Percentiles rank a stretch among this genome's conserved stretches.
Conservation (phyloP, 2,113 vertebrate genomes). For the Gymnocephalus cernua region DNA sequence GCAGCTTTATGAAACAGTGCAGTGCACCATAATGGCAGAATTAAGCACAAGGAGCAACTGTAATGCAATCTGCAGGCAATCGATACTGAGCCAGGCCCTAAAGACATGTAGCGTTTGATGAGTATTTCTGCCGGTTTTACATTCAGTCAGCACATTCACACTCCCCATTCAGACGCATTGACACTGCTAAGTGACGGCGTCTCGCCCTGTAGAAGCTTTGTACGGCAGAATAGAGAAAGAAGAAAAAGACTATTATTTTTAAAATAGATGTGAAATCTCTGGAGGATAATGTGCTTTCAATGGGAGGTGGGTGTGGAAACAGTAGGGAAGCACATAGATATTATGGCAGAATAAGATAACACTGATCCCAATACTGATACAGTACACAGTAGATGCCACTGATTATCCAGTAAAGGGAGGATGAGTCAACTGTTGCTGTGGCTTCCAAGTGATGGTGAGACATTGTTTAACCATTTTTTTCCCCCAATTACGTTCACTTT, state of each 20-base stretch:
- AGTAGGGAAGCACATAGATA: conserved; percentile 72
- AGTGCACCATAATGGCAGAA: conserved; percentile 77
- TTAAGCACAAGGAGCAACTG: conserved; percentile 78
- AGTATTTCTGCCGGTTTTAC: conserved; percentile 77
- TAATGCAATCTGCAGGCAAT: conserved; percentile 84
- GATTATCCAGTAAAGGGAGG: conserved; percentile 75
- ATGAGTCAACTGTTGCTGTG: conserved; percentile 81
- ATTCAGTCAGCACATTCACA: conserved; percentile 83
- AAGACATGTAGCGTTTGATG: conserved; percentile 82
- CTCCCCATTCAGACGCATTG: conserved; percentile 75
- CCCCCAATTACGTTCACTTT: conserved; percentile 61
- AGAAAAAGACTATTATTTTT: conserved; percentile 79
- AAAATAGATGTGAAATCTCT: conserved; percentile 83
- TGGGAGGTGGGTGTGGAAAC: conserved; percentile 79
- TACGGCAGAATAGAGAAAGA: conserved; percentile 66
- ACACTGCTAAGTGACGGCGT: conserved; percentile 81
- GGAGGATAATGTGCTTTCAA: conserved; percentile 80
- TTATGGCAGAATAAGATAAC: conserved; percentile 74
- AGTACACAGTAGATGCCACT: conserved; percentile 68
- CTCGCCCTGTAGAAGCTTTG: conserved; percentile 72
- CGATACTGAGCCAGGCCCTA: conserved; percentile 81
- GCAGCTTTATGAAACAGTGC: conserved; percentile 67
- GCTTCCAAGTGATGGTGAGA: conserved; percentile 63
- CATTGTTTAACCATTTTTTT: conserved; percentile 65
- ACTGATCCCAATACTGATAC: conserved; percentile 75